Conservation (phyloP, 1,140 invertebrate genomes). For the Trachymyrmex cornetzi region DNA sequence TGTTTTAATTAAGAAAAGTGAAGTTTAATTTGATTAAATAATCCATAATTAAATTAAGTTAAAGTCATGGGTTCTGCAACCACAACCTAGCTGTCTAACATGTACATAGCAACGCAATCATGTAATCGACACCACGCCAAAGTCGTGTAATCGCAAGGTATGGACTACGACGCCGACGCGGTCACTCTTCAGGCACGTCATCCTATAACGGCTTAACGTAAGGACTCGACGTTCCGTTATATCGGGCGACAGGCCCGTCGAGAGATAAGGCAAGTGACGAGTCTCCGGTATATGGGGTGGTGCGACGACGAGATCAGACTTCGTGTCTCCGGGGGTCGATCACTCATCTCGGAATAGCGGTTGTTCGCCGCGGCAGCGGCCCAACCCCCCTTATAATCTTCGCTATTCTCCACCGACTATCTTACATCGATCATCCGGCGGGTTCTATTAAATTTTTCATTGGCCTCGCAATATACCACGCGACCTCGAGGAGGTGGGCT, state of each 20-base stretch:
- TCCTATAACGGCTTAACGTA: slow-evolving; percentile 55
- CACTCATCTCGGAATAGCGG: slow-evolving; percentile 83
- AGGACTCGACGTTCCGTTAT: slow-evolving; percentile 69
- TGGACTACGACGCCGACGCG: slow-evolving; percentile 40
- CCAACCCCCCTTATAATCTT: slow-evolving; percentile 83
- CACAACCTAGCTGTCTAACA: background rate
- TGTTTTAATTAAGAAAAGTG: background rate
- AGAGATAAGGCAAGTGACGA: slow-evolving; percentile 81
- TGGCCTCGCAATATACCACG: slow-evolving; percentile 52
- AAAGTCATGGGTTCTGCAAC: background rate
- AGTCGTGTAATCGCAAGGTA: slow-evolving; percentile 48
- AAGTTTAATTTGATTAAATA: background rate
- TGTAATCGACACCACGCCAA: slow-evolving; percentile 50
- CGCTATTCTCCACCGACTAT: slow-evolving; percentile 82
- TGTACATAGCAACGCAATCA: slow-evolving; percentile 7
- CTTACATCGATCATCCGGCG: slow-evolving; percentile 83
- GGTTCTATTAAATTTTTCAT: slow-evolving; percentile 83
- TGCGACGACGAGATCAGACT: slow-evolving; percentile 76
- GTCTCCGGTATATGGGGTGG: slow-evolving; percentile 75
- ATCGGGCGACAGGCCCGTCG: slow-evolving; percentile 65
- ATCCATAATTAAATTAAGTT: background rate
- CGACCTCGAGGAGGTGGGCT: slow-evolving; percentile 45
- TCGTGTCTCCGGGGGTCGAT: slow-evolving; percentile 82
- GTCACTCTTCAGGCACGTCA: slow-evolving; percentile 58
- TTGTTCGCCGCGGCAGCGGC: slow-evolving; percentile 73